Percentiles rank a stretch among this genome's conserved stretches.
Conservation (phyloP, 2,888 invertebrate species). For the Panzeria rudis region DNA sequence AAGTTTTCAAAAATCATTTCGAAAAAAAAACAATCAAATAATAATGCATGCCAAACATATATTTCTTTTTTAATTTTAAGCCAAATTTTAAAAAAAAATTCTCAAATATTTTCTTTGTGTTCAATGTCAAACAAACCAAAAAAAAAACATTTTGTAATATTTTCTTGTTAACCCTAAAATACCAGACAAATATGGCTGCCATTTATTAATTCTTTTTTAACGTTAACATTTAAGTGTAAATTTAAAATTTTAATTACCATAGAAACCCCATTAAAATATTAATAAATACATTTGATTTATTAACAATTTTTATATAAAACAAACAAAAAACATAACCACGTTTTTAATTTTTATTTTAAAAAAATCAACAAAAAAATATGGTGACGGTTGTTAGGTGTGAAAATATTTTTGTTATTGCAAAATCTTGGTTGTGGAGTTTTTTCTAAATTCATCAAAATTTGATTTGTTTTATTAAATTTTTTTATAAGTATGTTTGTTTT, state of each 20-base stretch:
- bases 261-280: constrained; percentile 50
- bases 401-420: constrained; percentile 61
- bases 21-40: not conserved
- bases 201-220: constrained; percentile 60
- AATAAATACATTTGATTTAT: constrained; percentile 72
- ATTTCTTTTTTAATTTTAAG: constrained; percentile 57
- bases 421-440: constrained; percentile 71
- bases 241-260: constrained; percentile 50
- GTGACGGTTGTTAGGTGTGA: constrained; percentile 55
- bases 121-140: constrained; percentile 21
- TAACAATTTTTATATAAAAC: constrained; percentile 69
- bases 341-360: constrained; percentile 58
- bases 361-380: constrained; percentile 38
- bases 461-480: constrained; percentile 12
- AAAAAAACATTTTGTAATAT: constrained; percentile 26
- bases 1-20: constrained; percentile 20
- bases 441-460: constrained; percentile 12
- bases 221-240: constrained; percentile 70
- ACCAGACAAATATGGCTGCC: constrained; percentile 71
- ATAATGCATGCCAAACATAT: constrained; percentile 64
- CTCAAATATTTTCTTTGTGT: constrained; percentile 49
- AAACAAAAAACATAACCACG: constrained; percentile 53
- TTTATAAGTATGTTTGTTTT: constrained; percentile 14
- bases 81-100: constrained; percentile 48
- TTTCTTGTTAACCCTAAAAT: constrained; percentile 63